These are phyloP conservation scores for Schlechtendalia chinensis DNA, from an alignment of 1,140 invertebrate genomes.

Conservation along the genomic window DNA sequence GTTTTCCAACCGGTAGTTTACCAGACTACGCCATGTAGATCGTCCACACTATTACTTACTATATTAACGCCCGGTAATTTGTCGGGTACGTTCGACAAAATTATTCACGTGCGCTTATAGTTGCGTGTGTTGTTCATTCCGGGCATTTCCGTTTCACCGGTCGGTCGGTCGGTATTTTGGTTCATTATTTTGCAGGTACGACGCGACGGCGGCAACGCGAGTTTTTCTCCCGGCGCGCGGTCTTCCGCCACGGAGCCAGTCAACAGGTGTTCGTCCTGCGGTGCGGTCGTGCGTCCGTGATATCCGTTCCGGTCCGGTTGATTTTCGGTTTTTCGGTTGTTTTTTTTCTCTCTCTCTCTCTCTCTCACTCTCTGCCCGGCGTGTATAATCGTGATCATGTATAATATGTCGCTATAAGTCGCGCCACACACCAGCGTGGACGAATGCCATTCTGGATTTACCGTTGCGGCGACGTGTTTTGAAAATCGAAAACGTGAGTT, in stretches of 20 bases:
- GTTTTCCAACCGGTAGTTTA: too few relatives aligned
- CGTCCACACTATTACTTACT: too few relatives aligned
- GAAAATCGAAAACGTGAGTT: neutral
- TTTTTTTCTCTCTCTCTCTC: too few relatives aligned
- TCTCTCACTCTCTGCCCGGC: too few relatives aligned
- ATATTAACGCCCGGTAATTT: too few relatives aligned
- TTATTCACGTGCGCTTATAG: neutral
- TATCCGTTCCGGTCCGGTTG: neutral
- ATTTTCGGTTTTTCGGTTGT: neutral
- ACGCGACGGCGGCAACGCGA: neutral
- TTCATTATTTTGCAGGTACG: neutral
- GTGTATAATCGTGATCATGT: neutral
- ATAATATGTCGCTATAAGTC: too few relatives aligned
- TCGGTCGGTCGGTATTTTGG: neutral
- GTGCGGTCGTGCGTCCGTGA: neutral
- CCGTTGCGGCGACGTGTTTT: neutral
- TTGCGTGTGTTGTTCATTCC: neutral
- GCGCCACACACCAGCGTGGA: too few relatives aligned
- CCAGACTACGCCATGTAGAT: too few relatives aligned
- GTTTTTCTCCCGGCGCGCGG: conserved; percentile 4
- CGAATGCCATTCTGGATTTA: too few relatives aligned
- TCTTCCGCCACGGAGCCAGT: conserved; percentile 20
- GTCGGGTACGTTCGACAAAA: neutral
- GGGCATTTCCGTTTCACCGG: neutral
- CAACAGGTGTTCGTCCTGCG: conserved; percentile 40